Base-by-base conservation (phyloP, 2,113 vertebrate species). In the Etheostoma spectabile region DNA sequence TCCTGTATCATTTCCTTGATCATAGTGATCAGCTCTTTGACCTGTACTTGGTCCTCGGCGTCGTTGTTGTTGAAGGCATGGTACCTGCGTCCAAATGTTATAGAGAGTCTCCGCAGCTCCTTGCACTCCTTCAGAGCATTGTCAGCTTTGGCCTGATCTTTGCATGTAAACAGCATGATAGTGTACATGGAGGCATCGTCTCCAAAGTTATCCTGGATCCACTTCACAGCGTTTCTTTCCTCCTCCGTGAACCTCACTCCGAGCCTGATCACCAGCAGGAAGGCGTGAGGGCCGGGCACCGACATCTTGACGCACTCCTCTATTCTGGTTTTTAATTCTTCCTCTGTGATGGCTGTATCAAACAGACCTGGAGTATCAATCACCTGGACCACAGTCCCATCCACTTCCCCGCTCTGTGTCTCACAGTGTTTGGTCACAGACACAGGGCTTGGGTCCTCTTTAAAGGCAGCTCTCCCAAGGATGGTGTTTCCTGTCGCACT, bases 201-300 rank as follows among this genome's bases (percentile, higher is more conserved):
- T 5, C 94, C 94, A 88, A 95, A 95, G 83, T 94, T 95, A n/a
- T 95, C 80, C 87, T 92, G 90, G 89, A 95, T 92, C 92, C 91
- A 92, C 67, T 91, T 92, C 3, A 94, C 85, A 1, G 94, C 83
- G 1, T 94, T 85, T 16, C 82, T 79, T n/a, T 95, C 92, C 30
- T 95, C 93, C 0, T 94, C 89, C 0, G 95, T 94, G 85, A 94
- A 93, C 53, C 89, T 86, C 2, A 89, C 92, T 5, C 87, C 93
- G 1, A 95, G 86, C 59, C 90, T 77, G 76, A 92, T 92, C 55
- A 95, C 93, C 72, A 96, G 84, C 7, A 95, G 51, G 87, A 95
- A 95, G 24, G 82, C 91, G 1, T 94, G 92, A 45, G 94, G 94
- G 16, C 94, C 94, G 1, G 94, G 94, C 60, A 87, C 86, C 0